Base-by-base conservation (phyloP, 2,888 invertebrate species). In the Escarpia spicata region DNA sequence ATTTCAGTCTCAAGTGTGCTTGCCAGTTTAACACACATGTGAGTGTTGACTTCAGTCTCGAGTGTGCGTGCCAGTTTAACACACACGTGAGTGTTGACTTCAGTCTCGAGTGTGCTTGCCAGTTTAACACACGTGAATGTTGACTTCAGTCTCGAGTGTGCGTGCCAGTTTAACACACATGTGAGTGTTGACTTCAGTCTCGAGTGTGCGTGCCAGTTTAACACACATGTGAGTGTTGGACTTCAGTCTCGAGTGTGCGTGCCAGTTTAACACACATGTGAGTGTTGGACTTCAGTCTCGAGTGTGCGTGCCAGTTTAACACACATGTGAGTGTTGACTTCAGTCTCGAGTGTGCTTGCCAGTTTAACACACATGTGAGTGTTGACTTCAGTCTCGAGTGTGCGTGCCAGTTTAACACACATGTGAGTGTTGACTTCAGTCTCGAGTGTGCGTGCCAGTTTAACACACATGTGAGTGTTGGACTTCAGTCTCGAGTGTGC, bases 351-450 rank as follows among this genome's bases (percentile, higher is more conserved):
- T 91, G n/a, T 44, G 44, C 31, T 15, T 91, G 75, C 19, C 75
- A 75, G n/a, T 75, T 52, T 52, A 99, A 99, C 96, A 99, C 99
- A 31, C 99, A 99, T 96, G 99, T 98, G 95, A 96, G 96, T 96
- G 43, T 90, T 12, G n/a, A 44, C 44, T 91, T 43, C 43, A n/a
- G 37, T 43, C n/a, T 44, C n/a, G 37, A 31, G 43, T 91, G n/a
- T 44, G 44, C 31, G 43, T 91, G 75, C 19, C 75, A 75, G n/a
- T 75, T 52, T 52, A 99, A 99, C 96, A 99, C 99, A 31, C 99
- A 99, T 96, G 99, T 98, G 95, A 96, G 96, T 96, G 43, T 90
- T 12, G n/a, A 44, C 44, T 91, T 43, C 43, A n/a, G 37, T 43
- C n/a, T 44, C n/a, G 37, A 31, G 43, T 91, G n/a, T 44, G 44